Conservation (phyloP, 2,888 invertebrate species). For the Synanthedon vespiformis region DNA sequence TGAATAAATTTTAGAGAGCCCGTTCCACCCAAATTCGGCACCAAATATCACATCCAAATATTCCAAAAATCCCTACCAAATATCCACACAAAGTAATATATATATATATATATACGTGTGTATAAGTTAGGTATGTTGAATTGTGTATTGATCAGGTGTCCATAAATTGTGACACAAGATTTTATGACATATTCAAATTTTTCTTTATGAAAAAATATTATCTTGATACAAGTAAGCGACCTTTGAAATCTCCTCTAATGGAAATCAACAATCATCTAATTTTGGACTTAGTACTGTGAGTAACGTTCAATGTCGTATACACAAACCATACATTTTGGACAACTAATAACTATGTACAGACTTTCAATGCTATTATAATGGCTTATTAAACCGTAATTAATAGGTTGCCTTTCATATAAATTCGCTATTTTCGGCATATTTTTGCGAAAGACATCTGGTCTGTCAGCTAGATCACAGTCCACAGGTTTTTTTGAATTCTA, state of each 20-base stretch:
- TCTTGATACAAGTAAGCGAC: no score
- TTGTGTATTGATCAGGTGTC: no score
- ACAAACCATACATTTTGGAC: conserved; percentile 9
- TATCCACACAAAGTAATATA: no score
- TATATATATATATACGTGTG: no score
- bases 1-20: no score
- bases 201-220: no score
- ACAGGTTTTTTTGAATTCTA: not conserved
- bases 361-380: not conserved
- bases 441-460: not conserved
- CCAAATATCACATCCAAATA: no score
- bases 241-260: not conserved
- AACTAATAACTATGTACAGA: not conserved
- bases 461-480: not conserved
- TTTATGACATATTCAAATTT: no score
- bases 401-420: conserved; percentile 16
- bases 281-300: conserved; percentile 2
- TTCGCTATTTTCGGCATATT: conserved; percentile 2
- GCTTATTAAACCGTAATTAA: not conserved
- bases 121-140: no score
- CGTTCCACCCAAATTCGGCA: no score
- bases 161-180: no score
- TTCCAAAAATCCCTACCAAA: no score
- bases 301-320: conserved; percentile 11
- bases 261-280: not conserved